phyloP scores from a whole-genome alignment of 1,140 invertebrate genomes.

The Diprion similis region DNA sequence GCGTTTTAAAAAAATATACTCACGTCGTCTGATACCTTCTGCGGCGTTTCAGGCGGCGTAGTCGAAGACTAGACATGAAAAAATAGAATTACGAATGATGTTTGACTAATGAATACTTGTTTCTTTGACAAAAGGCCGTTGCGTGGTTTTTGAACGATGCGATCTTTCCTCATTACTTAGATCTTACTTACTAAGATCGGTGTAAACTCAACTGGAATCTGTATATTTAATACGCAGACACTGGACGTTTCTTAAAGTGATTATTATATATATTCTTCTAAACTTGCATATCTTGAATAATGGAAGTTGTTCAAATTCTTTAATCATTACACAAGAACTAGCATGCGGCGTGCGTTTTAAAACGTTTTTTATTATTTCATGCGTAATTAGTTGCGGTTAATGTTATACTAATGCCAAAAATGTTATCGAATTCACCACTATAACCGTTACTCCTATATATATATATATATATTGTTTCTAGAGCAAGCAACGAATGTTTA shows the following conservation, averaged over 20 bases:
- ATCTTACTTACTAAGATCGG: too few species aligned
- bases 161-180: not conserved
- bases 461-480: too few species aligned
- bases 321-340: not conserved
- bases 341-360: not conserved
- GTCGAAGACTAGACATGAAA: slow-evolving; percentile 56
- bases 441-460: too few species aligned
- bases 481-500: too few species aligned
- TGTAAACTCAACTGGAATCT: too few species aligned
- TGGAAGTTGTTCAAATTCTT: not conserved
- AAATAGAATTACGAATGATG: slow-evolving; percentile 41
- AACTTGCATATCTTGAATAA: not conserved
- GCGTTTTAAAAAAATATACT: slow-evolving; percentile 36
- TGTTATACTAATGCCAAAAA: not conserved
- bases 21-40: slow-evolving; percentile 48
- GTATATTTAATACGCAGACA: too few species aligned
- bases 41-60: slow-evolving; percentile 51
- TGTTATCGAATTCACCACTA: not conserved
- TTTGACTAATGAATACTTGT: not conserved
- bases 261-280: too few species aligned
- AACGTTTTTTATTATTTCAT: not conserved
- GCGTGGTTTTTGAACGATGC: not conserved
- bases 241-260: too few species aligned
- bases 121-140: not conserved
- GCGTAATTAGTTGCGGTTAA: not conserved